Conservation (phyloP, 2,797 vertebrate species). For the Poeciliopsis paucimaculata region DNA sequence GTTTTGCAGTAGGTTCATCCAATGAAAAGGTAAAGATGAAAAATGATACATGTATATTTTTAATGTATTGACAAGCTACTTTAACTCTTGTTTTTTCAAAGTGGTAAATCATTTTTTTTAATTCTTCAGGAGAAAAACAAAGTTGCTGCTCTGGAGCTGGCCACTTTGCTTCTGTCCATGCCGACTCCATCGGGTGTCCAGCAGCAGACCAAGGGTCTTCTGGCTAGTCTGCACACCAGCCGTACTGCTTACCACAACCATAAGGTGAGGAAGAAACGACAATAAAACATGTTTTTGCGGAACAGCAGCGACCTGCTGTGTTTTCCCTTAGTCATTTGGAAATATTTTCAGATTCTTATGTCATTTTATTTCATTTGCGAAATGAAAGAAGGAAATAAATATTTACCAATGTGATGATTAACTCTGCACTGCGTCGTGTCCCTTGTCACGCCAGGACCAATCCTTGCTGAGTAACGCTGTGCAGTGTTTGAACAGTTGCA, state of each 20-base stretch:
- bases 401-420: not conserved
- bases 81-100: not conserved
- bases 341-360: not conserved
- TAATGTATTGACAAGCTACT: not conserved
- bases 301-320: not conserved
- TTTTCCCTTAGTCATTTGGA: not conserved
- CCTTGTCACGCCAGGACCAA: conserved; percentile 86
- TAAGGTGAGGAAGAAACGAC: conserved; percentile 83
- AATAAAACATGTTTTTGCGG: not conserved
- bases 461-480: conserved; percentile 96
- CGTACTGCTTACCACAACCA: conserved; percentile 98
- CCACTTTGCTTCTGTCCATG: conserved; percentile 93
- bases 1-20: conserved; percentile 94
- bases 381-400: not conserved
- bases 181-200: conserved; percentile 95
- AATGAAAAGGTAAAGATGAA: conserved; percentile 89
- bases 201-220: conserved; percentile 97
- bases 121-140: conserved; percentile 92
- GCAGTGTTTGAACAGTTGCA: conserved; percentile 91
- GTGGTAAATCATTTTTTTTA: conserved; percentile 19
- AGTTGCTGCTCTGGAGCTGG: conserved; percentile 90
- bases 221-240: conserved; percentile 96
- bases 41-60: not conserved
- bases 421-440: not conserved
- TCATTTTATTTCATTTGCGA: not conserved